A percentile compares a stretch with the other conserved stretches of the same genome.
Evolutionary conservation across 2,797 vertebrate genomes (phyloP).

Genomic region (Gallinago stenura): DNA sequence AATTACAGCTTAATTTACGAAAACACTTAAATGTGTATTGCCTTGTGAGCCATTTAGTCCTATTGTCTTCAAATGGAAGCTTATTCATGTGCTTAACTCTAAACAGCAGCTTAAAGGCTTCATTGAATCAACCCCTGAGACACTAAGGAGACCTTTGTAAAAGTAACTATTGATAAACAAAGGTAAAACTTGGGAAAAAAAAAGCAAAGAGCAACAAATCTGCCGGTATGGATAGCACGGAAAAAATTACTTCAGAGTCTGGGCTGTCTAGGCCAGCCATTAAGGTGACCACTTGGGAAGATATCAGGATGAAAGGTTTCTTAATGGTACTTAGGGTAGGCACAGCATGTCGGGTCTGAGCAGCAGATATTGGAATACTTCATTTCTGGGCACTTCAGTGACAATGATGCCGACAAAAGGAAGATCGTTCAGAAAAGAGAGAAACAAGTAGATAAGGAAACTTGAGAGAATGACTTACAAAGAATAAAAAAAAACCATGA

Average conservation of each 20-base stretch:
- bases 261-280: neutral
- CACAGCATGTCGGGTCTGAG: neutral
- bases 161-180: conserved; percentile 40
- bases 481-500: neutral
- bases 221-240: neutral
- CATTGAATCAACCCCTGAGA: conserved; percentile 27
- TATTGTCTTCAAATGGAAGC: conserved; percentile 46
- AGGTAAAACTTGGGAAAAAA: neutral
- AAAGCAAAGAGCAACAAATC: conserved; percentile 9
- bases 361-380: neutral
- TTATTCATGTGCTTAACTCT: conserved; percentile 7
- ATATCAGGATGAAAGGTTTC: neutral
- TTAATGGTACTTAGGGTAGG: neutral
- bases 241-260: neutral
- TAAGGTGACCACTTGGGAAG: neutral
- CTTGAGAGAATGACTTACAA: neutral
- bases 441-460: neutral
- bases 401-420: neutral
- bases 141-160: conserved; percentile 33
- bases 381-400: neutral
- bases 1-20: conserved; percentile 55
- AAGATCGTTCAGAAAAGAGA: neutral
- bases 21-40: conserved; percentile 35
- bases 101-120: conserved; percentile 14
- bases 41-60: conserved; percentile 45